Conservation (phyloP, 2,797 vertebrate species). For the Macropus fuliginosus region DNA sequence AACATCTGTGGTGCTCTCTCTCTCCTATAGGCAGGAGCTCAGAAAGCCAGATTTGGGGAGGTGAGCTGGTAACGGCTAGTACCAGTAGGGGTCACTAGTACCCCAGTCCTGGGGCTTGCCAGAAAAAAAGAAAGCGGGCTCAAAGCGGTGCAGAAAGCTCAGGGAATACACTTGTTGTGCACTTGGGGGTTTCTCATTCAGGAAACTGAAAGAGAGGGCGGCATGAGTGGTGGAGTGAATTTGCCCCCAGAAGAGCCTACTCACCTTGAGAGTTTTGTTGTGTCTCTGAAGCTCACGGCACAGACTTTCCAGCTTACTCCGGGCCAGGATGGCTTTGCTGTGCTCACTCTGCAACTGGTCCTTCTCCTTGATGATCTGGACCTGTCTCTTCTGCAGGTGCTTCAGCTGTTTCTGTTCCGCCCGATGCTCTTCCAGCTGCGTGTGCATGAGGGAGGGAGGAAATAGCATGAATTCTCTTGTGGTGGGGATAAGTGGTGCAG, state of each 20-base stretch:
- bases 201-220: neutral
- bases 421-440: constrained; percentile 88
- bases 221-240: neutral
- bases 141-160: neutral
- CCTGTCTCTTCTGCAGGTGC: constrained; percentile 88
- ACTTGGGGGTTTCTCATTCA: neutral
- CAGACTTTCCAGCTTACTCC: constrained; percentile 92
- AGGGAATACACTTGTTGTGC: neutral
- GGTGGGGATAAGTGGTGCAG: neutral
- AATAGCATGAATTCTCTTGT: neutral
- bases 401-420: constrained; percentile 88
- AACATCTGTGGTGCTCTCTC: neutral
- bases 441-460: neutral
- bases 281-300: constrained; percentile 95
- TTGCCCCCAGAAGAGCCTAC: neutral
- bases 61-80: neutral
- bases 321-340: constrained; percentile 88
- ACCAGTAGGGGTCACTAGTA: neutral
- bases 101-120: neutral
- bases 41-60: neutral
- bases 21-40: neutral
- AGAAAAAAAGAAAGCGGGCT: neutral
- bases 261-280: constrained; percentile 94
- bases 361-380: constrained; percentile 88
- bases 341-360: constrained; percentile 91